Base-by-base conservation (phyloP, 2,113 vertebrate species). In the Plotosus lineatus region DNA sequence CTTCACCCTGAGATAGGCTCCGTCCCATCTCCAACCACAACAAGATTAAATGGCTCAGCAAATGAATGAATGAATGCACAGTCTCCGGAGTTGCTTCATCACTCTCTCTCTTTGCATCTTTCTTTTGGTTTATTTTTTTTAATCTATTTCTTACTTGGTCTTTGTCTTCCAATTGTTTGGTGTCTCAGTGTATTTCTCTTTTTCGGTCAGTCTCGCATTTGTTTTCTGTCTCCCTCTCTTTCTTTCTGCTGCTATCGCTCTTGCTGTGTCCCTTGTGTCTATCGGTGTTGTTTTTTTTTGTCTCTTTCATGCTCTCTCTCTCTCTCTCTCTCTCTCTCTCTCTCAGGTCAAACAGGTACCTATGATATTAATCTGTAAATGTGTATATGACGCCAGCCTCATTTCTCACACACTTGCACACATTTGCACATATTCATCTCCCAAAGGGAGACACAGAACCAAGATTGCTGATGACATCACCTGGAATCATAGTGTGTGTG, bases 391-490 rank as follows among this genome's bases (percentile, higher is more conserved):
- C 77, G 75, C 69, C 38, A 80, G 40, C 36, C 60, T 10, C 31
- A 44, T 71, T 82, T 77, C 74, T 50, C 65, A 23, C 19, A 36
- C 66, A 56, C 60, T 80, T 51, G 31, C 65, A 53, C 63, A 72
- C 6, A 79, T 12, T 78, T 40, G 28, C 12, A 17, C 73, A 75
- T 60, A 80, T 51, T 28, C 12, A 51, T 55, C 77, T 81, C 77
- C 73, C 65, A 73, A 36, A 44, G 61, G 61, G 84, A 85, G 61
- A 76, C 56, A 72, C 77, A 79, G 28, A 58, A 74, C 80, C 5
- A 15, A 65, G 65, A 81, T 66, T 77, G 79, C 69, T 61, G 68
- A 82, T 83, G 84, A 85, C 80, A 83, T 80, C 84, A 83, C 81
- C 73, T 80, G 51, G 60, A 69, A 86, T 82, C 79, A 81, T 50